Evolutionary conservation across 2,888 invertebrate species (phyloP).

Genomic region (Caenorhabditis becei): DNA sequence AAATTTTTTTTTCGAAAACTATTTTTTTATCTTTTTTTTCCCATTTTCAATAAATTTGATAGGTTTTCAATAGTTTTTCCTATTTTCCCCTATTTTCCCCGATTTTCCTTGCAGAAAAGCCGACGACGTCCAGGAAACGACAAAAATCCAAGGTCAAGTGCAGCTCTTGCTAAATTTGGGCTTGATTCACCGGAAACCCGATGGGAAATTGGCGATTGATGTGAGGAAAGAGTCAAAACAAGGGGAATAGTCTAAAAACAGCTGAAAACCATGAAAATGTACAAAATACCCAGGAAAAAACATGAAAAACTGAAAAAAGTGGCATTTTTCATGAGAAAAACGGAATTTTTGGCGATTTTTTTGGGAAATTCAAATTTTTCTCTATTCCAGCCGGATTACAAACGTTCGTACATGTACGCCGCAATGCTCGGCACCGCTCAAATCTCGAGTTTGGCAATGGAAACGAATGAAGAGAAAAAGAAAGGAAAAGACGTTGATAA

Average conservation of each 20-base stretch:
- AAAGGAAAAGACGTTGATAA: conserved; percentile 78
- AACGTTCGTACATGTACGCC: conserved; percentile 72
- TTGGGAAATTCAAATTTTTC: conserved; percentile 53
- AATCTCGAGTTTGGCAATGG: conserved; percentile 39
- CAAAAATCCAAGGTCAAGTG: conserved; percentile 27
- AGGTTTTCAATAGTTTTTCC: no score
- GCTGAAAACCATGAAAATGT: no score
- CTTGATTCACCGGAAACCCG: conserved; percentile 3
- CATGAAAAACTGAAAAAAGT: no score
- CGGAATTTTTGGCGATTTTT: no score
- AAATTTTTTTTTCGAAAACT: no score
- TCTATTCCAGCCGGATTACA: conserved; percentile 45
- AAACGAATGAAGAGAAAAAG: conserved; percentile 63
- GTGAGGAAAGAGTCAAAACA: no score
- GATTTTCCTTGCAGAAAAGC: conserved; percentile 41
- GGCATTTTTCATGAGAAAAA: no score
- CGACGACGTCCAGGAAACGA: conserved; percentile 29
- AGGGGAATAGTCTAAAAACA: no score
- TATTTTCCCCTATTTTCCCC: no score
- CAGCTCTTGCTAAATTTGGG: conserved; percentile 19
- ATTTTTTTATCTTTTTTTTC: no score
- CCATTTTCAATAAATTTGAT: no score
- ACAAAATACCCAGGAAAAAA: no score
- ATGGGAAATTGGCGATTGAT: conserved; percentile 25
- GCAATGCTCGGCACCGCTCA: conserved; percentile 69